phyloP scores from a whole-genome alignment of 2,797 vertebrate genomes.

The Oreortyx pictus region DNA sequence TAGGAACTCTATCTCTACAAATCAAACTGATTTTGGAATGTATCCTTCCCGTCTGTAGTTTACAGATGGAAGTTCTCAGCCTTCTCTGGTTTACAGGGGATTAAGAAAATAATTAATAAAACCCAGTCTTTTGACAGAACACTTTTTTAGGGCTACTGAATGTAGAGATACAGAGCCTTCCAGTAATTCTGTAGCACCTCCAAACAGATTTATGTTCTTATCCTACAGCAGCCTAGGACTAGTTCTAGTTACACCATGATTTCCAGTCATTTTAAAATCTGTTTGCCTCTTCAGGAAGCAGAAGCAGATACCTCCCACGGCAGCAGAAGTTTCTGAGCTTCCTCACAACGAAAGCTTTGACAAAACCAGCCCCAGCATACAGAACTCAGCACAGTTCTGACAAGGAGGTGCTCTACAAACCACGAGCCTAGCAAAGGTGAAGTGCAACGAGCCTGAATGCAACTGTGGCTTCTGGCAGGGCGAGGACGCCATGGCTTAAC shows the following conservation, averaged over 20 bases:
- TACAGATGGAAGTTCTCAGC: too few species aligned
- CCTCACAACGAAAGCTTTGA: not conserved
- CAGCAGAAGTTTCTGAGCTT: not conserved
- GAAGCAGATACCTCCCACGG: not conserved
- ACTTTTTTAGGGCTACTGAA: not conserved
- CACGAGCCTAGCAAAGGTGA: not conserved
- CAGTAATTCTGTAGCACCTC: not conserved
- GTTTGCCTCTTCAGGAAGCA: not conserved
- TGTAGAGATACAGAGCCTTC: not conserved
- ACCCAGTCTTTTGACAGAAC: not conserved
- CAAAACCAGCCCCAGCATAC: not conserved
- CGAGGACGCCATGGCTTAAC: rapidly evolving
- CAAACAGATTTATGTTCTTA: not conserved
- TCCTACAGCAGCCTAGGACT: not conserved
- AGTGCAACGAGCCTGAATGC: rapidly evolving
- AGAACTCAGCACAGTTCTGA: not conserved
- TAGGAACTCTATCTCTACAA: too few species aligned
- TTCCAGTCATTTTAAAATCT: not conserved
- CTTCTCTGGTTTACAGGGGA: too few species aligned
- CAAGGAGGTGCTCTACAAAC: not conserved
- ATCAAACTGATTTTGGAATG: too few species aligned
- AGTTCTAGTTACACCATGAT: not conserved
- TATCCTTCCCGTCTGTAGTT: too few species aligned
- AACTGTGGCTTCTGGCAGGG: rapidly evolving
- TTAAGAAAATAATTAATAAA: too few species aligned